Evolutionary conservation across 2,113 vertebrate species (phyloP), one percentile per base, ranked within the genome.

Genomic region (Oncorhynchus nerka): DNA sequence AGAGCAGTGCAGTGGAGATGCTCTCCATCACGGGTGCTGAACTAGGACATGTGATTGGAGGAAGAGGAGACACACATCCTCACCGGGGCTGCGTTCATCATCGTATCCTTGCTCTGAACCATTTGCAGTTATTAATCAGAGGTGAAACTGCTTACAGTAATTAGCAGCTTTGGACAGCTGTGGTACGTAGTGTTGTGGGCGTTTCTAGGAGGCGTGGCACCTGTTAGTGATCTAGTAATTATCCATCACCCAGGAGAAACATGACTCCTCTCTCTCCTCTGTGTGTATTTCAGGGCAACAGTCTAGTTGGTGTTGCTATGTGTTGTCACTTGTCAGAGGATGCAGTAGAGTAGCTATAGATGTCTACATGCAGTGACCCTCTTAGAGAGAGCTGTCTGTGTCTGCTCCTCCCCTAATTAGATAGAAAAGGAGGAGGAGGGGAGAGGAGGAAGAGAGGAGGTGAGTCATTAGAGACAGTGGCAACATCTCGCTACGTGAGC

Each of bases 1-100:
- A 80, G 83, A 86, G 85, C 84, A 81, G 81, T 57, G 22, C 7
- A n/a, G 20, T 3, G 30, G 84, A 84, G 89, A 83, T 4, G 71
- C 84, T 39, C 86, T 88, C 82, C 62, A 62, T 82, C 80, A 83
- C 73, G 57, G 19, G 32, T 81, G 73, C 75, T 78, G 79, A 78
- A 68, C 62, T 78, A 7, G 45, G 78, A 83, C 81, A 85, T 85
- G 80, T 79, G 75, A 82, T 83, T 30, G 28, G 45, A 62, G 73
- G 75, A 22, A 22, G 45, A 74, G 55, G 75, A 71, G 55, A 45
- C 9, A 45, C 8, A 45, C 9, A 45, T 45, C 39, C 39, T 45
- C 39, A 45, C 39, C 9, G 19, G 55, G 55, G 55, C 2, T 57
- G 55, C 7, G 19, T 57, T 20, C 55, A 57, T 4, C 55, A 57